Evolutionary conservation across 1,140 invertebrate species (phyloP).

Genomic region (Danaus plexippus): DNA sequence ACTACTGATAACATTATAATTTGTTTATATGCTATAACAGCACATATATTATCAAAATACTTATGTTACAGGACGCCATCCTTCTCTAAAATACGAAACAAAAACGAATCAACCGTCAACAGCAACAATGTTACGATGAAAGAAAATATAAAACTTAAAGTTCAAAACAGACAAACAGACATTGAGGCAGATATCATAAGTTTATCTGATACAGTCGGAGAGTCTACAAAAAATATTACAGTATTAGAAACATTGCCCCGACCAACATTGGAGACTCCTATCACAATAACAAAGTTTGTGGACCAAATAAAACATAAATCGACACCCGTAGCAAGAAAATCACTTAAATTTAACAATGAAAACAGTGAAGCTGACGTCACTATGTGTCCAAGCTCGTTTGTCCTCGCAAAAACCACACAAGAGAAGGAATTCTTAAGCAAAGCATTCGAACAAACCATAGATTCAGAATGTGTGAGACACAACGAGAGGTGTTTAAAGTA

Average conservation of each 20-base stretch:
- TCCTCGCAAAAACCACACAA: conserved; percentile 44
- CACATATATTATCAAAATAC: no score
- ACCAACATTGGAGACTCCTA: conserved; percentile 42
- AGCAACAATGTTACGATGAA: conserved; percentile 1
- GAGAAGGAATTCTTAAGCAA: conserved; percentile 50
- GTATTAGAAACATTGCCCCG: conserved; percentile 25
- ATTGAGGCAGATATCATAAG: conserved; percentile 21
- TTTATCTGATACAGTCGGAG: conserved; percentile 27
- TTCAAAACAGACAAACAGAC: conserved; percentile 1
- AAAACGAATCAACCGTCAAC: conserved; percentile 14
- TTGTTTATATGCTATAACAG: background rate
- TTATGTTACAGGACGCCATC: conserved; percentile 34
- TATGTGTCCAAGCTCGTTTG: conserved; percentile 31
- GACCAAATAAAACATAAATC: conserved; percentile 54
- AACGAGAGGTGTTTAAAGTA: conserved; percentile 21
- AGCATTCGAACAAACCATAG: conserved; percentile 41
- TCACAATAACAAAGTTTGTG: conserved; percentile 53
- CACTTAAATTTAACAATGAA: conserved; percentile 43
- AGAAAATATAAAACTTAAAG: conserved; percentile 4
- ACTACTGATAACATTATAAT: background rate
- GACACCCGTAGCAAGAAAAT: conserved; percentile 55
- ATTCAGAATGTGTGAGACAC: conserved; percentile 16
- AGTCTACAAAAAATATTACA: conserved; percentile 28
- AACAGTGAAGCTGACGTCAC: conserved; percentile 41
- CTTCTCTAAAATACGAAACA: conserved; percentile 34